These are phyloP conservation scores for Hirtodrosophila histrioides DNA, from an alignment of 2,888 invertebrate species.

Conservation along the genomic window DNA sequence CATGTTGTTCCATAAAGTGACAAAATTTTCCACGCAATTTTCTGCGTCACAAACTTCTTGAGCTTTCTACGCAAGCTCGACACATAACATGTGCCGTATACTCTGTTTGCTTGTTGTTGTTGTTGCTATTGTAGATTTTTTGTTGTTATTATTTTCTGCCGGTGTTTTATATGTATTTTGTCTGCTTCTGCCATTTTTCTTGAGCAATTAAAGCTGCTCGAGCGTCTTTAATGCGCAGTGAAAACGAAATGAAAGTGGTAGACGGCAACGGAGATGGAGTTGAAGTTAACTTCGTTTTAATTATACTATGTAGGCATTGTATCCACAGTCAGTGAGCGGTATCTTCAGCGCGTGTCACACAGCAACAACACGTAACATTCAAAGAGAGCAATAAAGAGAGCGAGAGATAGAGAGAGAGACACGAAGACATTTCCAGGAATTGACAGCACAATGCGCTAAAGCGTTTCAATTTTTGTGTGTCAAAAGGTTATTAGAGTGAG, in stretches of 20 bases:
- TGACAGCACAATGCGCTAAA: conserved; percentile 60
- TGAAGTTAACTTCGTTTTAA: conserved; percentile 45
- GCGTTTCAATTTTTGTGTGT: conserved; percentile 72
- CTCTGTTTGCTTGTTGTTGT: conserved; percentile 6
- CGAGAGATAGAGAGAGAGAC: background rate
- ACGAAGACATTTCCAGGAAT: conserved; percentile 16
- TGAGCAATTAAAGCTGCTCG: conserved; percentile 73
- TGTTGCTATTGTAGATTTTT: conserved; percentile 18
- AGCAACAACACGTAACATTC: conserved; percentile 30
- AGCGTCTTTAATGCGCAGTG: conserved; percentile 77
- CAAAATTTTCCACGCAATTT: conserved; percentile 44
- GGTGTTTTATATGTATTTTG: conserved; percentile 43
- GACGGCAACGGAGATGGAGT: conserved; percentile 39
- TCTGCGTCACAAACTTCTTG: conserved; percentile 48
- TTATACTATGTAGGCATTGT: conserved; percentile 32
- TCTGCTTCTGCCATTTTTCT: conserved; percentile 52
- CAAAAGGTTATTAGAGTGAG: conserved; percentile 74
- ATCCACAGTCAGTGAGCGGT: conserved; percentile 36
- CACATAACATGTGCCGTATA: conserved; percentile 30
- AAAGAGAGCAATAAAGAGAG: background rate
- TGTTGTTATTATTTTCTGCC: conserved; percentile 45
- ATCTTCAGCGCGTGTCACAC: conserved; percentile 66
- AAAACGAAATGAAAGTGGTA: conserved; percentile 76
- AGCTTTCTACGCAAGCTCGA: conserved; percentile 53
- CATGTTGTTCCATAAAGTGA: conserved; percentile 17